phyloP scores from a whole-genome alignment of 2,888 invertebrate genomes.

The Priocnemis perturbator region DNA sequence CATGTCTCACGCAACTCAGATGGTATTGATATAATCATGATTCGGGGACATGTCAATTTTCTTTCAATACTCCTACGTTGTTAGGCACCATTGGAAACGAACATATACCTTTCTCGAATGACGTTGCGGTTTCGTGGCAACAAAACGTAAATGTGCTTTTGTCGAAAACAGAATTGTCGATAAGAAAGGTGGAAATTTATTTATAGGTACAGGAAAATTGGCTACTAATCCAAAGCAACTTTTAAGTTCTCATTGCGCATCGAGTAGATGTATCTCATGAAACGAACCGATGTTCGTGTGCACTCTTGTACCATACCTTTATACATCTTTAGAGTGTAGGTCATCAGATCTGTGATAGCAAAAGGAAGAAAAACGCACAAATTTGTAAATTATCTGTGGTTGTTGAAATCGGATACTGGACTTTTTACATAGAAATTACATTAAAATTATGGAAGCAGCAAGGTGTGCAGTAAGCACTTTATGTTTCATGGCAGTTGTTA shows the following conservation, averaged over 20 bases:
- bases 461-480: too few relatives aligned
- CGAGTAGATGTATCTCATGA: constrained; percentile 47
- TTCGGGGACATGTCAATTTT: not conserved
- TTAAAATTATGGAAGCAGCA: too few relatives aligned
- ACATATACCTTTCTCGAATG: not conserved
- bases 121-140: not conserved
- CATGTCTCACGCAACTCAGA: too few relatives aligned
- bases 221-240: constrained; percentile 55
- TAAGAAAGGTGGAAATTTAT: constrained; percentile 64
- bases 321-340: constrained; percentile 45
- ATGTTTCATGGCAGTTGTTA: too few relatives aligned
- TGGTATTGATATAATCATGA: not conserved
- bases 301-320: constrained; percentile 48
- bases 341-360: constrained; percentile 65
- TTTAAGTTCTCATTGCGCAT: constrained; percentile 43
- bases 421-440: too few relatives aligned
- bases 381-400: too few relatives aligned
- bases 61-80: not conserved
- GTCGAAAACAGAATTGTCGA: constrained; percentile 56
- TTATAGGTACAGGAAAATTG: constrained; percentile 64
- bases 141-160: constrained; percentile 36
- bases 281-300: constrained; percentile 46
- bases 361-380: not conserved
- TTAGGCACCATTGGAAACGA: constrained; percentile 7
- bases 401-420: too few relatives aligned